Conservation (phyloP, 2,113 vertebrate species). For the Pelusios castaneus region DNA sequence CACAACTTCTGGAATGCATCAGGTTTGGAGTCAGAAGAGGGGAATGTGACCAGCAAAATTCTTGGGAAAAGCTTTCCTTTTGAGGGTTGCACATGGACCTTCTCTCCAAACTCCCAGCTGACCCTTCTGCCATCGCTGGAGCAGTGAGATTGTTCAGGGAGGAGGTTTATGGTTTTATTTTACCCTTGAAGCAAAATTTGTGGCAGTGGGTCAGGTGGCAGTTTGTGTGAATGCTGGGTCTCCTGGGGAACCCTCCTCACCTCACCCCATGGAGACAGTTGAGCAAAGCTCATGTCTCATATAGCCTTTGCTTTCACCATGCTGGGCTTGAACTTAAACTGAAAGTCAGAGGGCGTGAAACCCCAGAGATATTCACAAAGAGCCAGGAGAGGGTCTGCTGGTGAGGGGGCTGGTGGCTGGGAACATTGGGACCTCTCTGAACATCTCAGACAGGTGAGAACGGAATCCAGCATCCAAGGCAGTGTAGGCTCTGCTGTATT, state of each 20-base stretch:
- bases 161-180: background rate
- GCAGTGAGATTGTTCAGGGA: accelerated
- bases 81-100: background rate
- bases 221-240: background rate
- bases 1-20: accelerated
- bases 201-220: background rate
- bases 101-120: background rate
- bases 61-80: background rate
- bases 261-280: background rate
- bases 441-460: background rate
- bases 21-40: accelerated
- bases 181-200: background rate
- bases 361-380: accelerated
- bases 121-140: background rate
- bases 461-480: background rate
- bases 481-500: accelerated
- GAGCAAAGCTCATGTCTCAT: background rate
- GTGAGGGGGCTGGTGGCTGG: accelerated
- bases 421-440: background rate
- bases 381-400: too few species aligned
- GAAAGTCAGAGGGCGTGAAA: background rate
- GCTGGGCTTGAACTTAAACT: background rate
- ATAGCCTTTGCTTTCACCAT: background rate
- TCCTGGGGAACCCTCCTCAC: background rate
- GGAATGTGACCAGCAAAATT: background rate